These are phyloP conservation scores for Chionoecetes opilio DNA, from an alignment of 1,140 invertebrate species.

Conservation along the genomic window DNA sequence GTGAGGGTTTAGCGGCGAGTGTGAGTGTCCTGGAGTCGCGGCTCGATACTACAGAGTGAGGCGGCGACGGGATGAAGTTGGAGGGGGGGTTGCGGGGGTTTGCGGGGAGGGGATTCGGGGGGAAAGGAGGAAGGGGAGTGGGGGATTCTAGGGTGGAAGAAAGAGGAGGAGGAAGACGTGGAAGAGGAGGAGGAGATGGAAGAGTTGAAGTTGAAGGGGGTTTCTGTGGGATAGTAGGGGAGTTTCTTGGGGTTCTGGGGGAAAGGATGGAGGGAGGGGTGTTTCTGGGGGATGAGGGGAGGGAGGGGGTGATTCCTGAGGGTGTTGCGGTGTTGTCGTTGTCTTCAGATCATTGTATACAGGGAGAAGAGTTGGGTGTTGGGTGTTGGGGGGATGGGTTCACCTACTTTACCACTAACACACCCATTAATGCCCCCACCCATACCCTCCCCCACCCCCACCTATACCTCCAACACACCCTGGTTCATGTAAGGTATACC, in stretches of 20 bases:
- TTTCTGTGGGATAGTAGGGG: not conserved
- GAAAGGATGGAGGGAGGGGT: not conserved
- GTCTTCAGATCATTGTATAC: no score
- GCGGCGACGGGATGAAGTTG: not conserved
- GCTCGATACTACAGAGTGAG: constrained; percentile 20
- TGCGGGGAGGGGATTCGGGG: not conserved
- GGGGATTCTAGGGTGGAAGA: not conserved
- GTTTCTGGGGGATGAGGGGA: not conserved
- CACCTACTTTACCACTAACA: not conserved
- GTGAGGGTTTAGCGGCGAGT: not conserved
- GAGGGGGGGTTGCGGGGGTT: not conserved
- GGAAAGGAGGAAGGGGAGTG: constrained; percentile 40
- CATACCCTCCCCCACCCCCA: not conserved
- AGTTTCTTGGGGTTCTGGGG: no score
- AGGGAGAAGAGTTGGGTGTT: not conserved
- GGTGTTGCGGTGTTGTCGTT: no score
- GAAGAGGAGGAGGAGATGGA: not conserved
- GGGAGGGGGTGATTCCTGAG: not conserved
- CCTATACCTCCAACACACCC: not conserved
- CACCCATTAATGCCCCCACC: not conserved
- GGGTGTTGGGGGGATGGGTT: no score
- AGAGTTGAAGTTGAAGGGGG: not conserved
- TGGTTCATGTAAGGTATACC: no score
- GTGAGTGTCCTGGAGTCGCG: not conserved
- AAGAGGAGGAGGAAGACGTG: not conserved